Percentiles rank a stretch among this genome's conserved stretches.
phyloP scores from a whole-genome alignment of 2,113 vertebrate species.

The Phainopepla nitens region DNA sequence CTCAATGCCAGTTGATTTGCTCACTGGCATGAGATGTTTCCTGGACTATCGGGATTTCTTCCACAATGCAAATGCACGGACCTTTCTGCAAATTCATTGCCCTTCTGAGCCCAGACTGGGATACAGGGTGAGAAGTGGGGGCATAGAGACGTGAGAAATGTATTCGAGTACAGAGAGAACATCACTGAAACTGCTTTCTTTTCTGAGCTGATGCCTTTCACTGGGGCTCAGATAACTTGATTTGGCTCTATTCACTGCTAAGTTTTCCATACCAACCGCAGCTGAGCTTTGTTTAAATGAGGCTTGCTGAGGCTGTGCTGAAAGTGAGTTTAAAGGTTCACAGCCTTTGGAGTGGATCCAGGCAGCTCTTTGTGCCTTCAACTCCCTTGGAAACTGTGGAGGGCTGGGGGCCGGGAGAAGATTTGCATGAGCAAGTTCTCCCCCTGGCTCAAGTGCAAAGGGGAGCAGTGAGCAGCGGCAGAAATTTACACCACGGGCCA shows the following conservation, averaged over 20 bases:
- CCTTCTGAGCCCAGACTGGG: background rate
- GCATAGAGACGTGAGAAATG: background rate
- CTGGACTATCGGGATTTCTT: background rate
- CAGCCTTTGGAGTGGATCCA: slow-evolving; percentile 28
- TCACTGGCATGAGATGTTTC: background rate
- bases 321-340: slow-evolving; percentile 64
- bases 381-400: slow-evolving; percentile 31
- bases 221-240: slow-evolving; percentile 38
- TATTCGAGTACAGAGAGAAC: background rate
- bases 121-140: background rate
- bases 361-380: slow-evolving; percentile 37
- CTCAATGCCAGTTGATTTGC: background rate
- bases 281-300: slow-evolving; percentile 59
- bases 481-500: background rate
- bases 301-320: slow-evolving; percentile 40
- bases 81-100: background rate
- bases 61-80: background rate
- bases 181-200: background rate
- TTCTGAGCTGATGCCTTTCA: slow-evolving; percentile 22
- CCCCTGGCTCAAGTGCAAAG: background rate
- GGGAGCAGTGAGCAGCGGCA: background rate
- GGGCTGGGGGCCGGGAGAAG: background rate
- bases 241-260: slow-evolving; percentile 39
- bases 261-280: slow-evolving; percentile 57
- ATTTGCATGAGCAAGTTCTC: slow-evolving; percentile 47